A percentile compares a stretch with the other conserved stretches of the same genome.
phyloP scores from a whole-genome alignment of 2,113 vertebrate species.

The Theristicus caerulescens region DNA sequence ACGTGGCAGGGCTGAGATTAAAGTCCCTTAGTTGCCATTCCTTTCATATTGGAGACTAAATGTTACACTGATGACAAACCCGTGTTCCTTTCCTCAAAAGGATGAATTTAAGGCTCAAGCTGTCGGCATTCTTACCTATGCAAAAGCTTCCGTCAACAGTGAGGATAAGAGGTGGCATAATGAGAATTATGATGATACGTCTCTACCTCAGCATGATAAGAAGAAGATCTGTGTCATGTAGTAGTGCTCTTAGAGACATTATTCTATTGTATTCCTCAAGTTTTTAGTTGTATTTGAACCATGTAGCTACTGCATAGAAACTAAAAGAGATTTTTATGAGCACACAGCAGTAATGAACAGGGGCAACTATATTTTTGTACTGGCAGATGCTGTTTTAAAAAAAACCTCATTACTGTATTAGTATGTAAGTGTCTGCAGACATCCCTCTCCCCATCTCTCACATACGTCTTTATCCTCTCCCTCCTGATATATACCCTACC shows the following conservation, averaged over 20 bases:
- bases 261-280: not conserved
- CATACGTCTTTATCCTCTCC: not conserved
- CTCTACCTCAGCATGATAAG: not conserved
- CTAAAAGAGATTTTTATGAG: not conserved
- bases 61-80: not conserved
- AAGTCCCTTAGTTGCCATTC: not conserved
- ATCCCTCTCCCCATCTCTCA: not conserved
- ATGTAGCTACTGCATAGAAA: not conserved
- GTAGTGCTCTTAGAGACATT: not conserved
- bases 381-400: not conserved
- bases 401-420: accelerated
- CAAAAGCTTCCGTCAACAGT: not conserved
- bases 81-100: not conserved
- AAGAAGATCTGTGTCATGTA: not conserved
- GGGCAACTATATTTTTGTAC: not conserved
- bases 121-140: not conserved
- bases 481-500: not conserved
- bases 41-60: not conserved
- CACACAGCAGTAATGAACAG: not conserved
- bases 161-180: not conserved
- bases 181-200: not conserved
- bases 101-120: not conserved
- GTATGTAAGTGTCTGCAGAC: accelerated
- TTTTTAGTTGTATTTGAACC: not conserved
- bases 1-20: not conserved